Conservation (phyloP, 2,888 invertebrate genomes). For the Catocala nupta region DNA sequence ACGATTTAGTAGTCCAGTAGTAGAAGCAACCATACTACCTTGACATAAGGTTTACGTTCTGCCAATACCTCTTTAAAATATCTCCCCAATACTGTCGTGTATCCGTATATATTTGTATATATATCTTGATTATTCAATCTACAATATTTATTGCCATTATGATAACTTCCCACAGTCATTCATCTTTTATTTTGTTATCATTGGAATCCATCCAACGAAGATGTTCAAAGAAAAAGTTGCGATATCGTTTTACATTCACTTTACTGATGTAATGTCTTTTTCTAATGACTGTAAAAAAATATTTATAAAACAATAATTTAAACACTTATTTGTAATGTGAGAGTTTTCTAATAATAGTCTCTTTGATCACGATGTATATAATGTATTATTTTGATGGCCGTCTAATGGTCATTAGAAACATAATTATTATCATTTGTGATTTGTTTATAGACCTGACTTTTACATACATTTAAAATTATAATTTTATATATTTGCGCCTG, state of each 20-base stretch:
- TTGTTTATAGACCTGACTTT: too few relatives aligned
- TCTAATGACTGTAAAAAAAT: slow-evolving; percentile 33
- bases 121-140: neutral
- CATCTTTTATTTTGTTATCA: slow-evolving; percentile 33
- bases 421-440: neutral
- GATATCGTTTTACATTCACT: slow-evolving; percentile 46
- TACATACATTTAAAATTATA: too few relatives aligned
- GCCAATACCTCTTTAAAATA: too few relatives aligned
- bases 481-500: too few relatives aligned
- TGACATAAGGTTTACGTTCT: too few relatives aligned
- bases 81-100: too few relatives aligned
- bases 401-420: slow-evolving; percentile 1
- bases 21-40: too few relatives aligned
- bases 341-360: slow-evolving; percentile 37
- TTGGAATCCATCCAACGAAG: slow-evolving; percentile 39
- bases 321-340: slow-evolving; percentile 19
- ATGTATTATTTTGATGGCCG: too few relatives aligned
- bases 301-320: slow-evolving; percentile 4
- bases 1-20: too few relatives aligned
- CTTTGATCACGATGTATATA: slow-evolving; percentile 2
- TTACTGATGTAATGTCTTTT: slow-evolving; percentile 39
- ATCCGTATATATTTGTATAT: too few relatives aligned
- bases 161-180: slow-evolving; percentile 26
- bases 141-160: neutral
- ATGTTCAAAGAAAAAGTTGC: slow-evolving; percentile 11